Base-by-base conservation (phyloP, 2,797 vertebrate species). In the Sebastes itinus region DNA sequence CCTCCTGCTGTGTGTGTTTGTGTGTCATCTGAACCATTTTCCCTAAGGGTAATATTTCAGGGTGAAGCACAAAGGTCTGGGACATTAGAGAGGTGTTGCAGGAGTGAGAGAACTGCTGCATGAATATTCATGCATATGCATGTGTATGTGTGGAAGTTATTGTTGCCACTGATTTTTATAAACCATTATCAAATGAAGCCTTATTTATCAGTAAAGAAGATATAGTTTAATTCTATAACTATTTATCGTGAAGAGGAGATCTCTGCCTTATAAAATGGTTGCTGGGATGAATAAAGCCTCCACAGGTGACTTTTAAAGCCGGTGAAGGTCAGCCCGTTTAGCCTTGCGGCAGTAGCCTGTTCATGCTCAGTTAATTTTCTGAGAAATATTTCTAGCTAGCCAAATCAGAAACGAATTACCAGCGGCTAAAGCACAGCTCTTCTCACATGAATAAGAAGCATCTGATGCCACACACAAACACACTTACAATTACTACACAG, bases 331-430 rank as follows among this genome's bases (percentile, higher is more conserved):
- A 69, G 33, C 28, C 52, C 28, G 22, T 59, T 82, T 72, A 63
- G 74, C 74, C 75, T 54, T 32, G 59, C n/a, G 20, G 75, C 78
- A 63, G 70, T 27, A 14, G 27, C 35, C 66, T 66, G 67, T 78
- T 84, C 77, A 84, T 74, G 77, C 82, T 79, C 80, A 73, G 68
- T 77, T 88, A 78, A 76, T 75, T 80, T 74, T 35, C 69, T 81
- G 54, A 82, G 30, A 72, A 54, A 86, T 77, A 81, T 81, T 82
- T 87, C 62, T 49, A 28, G 75, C 66, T 32, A 18, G 61, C 66
- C 60, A 83, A 72, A 85, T 86, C 75, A 85, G 54, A 75, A 82
- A 83, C 1, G 6, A 80, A 84, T 85, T 30, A 74, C 56, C 76
- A 72, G 63, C 14, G 61, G 76, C 75, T 56, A 35, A 70, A 72